Evolutionary conservation across 2,113 vertebrate species (phyloP), one percentile per base, ranked within the genome.

Genomic region (Maccullochella peelii): DNA sequence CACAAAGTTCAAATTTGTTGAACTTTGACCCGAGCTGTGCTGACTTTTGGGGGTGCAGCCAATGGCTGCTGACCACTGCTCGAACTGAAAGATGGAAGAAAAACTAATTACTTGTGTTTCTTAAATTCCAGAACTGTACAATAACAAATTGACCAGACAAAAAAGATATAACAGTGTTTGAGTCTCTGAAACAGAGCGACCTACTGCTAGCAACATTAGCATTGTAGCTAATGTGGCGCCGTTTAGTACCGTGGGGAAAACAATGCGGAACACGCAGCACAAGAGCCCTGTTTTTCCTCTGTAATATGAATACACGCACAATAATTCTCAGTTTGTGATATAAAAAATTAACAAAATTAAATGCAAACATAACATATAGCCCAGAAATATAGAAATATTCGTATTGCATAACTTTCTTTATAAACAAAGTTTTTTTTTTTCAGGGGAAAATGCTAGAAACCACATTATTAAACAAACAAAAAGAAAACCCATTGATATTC

Each of bases 341-440:
- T 30, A 14, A 61, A n/a, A n/a, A n/a, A n/a, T n/a, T n/a, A n/a
- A n/a, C n/a, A n/a, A n/a, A n/a, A n/a, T n/a, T n/a, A n/a, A 50
- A 61, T 82, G 30, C 18, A 78, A 23, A 36, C 25, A 50, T 10
- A 30, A 42, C 5, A 14, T 33, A 9, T 6, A 49, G 9, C 4
- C 50, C 25, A 61, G 23, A 47, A 67, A 67, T 8, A 44, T 23
- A 61, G 23, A 47, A 67, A 67, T 8, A 44, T 23, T 42, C 1
- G 5, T 36, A 25, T 61, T 30, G 25, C 72, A n/a, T 44, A 52
- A 59, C 20, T 23, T 77, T 73, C 2, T 49, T 5, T 18, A 65
- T 11, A 70, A 61, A 86, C 18, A 75, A 61, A 42, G 18, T 9
- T 3, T 25, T 54, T 21, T 36, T 54, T 66, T 54, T 59, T 38